Base-by-base conservation (phyloP, 2,888 invertebrate species). In the Calameuta filiformis region DNA sequence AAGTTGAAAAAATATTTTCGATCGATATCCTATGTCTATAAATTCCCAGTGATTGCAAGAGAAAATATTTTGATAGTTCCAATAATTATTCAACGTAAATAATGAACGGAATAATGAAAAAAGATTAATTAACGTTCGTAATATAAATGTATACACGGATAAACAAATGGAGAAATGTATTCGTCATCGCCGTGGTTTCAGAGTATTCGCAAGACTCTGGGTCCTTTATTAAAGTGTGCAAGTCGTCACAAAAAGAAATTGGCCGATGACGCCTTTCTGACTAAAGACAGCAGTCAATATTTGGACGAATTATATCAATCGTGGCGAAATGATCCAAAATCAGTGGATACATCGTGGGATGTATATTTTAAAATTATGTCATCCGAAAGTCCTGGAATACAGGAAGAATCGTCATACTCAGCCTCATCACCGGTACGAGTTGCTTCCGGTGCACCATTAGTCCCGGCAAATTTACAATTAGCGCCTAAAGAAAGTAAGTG, bases 291-390 rank as follows among this genome's bases (percentile, higher is more conserved):
- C 73, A 80, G 85, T 31, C 85, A 87, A 74, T 90, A 89, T 76
- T 80, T 90, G 69, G 89, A 90, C n/a, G 77, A 88, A n/a, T 82
- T 90, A 78, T 89, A 90, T 79, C 79, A 83, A 1, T 76, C 79
- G 0, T 90, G 90, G 90, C 69, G 82, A 4, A 85, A 86, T 23
- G 85, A 90, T 73, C 83, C 84, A 6, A 84, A 76, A 0, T 88
- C 88, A 0, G 88, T 90, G 1, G 82, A 80, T 37, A 31, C 81
- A 0, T 89, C 89, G 0, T 90, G 90, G 90, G 83, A 86, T 74
- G 30, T 40, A 1, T 90, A 86, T 76, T 90, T 90, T 77, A 81
- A 81, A 73, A 77, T 81, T 34, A 68, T 82, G 23, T 73, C 73
- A 1, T 33, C 79, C 0, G 78, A 80, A 4, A 15, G 33, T 34